These are phyloP conservation scores for Triops longicaudatus DNA, from an alignment of 1,140 invertebrate species.

Conservation along the genomic window DNA sequence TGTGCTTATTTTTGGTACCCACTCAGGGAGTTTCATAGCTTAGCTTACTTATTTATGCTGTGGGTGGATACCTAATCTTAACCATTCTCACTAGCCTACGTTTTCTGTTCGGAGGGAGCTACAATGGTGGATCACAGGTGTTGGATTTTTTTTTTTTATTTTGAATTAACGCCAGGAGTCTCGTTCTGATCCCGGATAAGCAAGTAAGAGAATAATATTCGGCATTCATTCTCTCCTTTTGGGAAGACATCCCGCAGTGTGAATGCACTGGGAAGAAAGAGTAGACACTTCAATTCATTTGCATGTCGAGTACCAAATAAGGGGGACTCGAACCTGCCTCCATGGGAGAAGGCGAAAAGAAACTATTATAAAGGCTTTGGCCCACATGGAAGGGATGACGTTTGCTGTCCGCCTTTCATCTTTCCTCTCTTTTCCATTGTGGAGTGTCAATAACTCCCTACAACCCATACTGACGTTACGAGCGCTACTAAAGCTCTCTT, in stretches of 20 bases:
- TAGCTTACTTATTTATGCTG: background rate
- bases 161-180: background rate
- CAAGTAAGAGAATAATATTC: background rate
- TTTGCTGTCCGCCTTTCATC: background rate
- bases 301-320: constrained; percentile 7
- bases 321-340: background rate
- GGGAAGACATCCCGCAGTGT: background rate
- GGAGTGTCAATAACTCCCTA: background rate
- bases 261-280: constrained; percentile 6
- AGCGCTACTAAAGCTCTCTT: background rate
- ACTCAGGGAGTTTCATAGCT: background rate
- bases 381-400: constrained; percentile 5
- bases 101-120: background rate
- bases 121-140: background rate
- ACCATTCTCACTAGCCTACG: background rate
- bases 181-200: background rate
- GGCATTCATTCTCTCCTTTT: background rate
- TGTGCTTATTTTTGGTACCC: background rate
- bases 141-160: background rate
- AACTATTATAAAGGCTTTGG: background rate
- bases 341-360: background rate
- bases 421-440: background rate
- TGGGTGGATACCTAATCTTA: background rate
- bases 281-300: constrained; percentile 15
- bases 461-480: background rate